Evolutionary conservation across 1,140 invertebrate species (phyloP), one percentile per base, ranked within the genome.

Genomic region (Leptoteleia sp.): DNA sequence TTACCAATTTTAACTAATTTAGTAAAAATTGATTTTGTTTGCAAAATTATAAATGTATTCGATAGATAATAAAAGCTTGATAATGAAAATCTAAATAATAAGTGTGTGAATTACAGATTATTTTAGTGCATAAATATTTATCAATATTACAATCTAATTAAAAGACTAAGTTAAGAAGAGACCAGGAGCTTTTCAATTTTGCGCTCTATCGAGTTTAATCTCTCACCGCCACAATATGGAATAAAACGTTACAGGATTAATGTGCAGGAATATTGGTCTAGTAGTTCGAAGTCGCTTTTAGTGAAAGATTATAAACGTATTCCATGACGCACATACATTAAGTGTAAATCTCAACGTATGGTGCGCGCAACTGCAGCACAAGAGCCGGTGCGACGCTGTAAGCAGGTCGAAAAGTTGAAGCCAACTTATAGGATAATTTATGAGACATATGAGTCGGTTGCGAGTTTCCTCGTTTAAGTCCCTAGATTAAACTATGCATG

Each of bases 341-440:
- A 57, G 25, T 40, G 57, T 40, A 64, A 73, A 73, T 73, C 70
- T 73, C 59, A 48, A 40, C 50, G 59, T 64, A 64, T 48, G 17
- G 61, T 55, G 52, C 35, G 50, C 50, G 29, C 52, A 67, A 61
- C 35, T 75, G 37, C 52, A 16, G 40, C 4, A 4, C 38, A 59
- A 52, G 71, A 67, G 52, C 40, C 33, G 35, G 19, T n/a, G 13
- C 17, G 29, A 9, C 29, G 54, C 38, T 52, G 52, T 61, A 67
- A 67, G 45, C 71, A 61, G 37, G 54, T 61, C 54, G 62, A 67
- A 67, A 67, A 75, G 71, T 75, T 75, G 54, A 61, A 59, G 61
- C 54, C 38, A 67, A 67, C 52, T 75, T 75, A 54, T 75, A 75
- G 13, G 43, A 75, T 75, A 76, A 76, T 76, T 67, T 76, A 67